Percentiles rank a stretch among this genome's conserved stretches.
phyloP scores from a whole-genome alignment of 1,140 invertebrate species.

The Micrasema longulum region DNA sequence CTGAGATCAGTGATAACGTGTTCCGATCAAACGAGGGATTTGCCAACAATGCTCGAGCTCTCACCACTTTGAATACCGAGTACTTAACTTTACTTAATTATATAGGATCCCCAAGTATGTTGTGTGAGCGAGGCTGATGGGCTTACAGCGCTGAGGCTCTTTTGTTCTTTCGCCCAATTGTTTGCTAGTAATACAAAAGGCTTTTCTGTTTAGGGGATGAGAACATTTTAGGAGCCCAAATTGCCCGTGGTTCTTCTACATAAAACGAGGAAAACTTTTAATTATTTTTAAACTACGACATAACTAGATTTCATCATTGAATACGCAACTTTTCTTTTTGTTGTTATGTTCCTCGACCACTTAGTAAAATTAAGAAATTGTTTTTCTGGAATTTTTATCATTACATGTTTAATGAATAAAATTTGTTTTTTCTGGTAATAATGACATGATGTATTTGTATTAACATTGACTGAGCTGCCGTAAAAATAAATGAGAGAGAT shows the following conservation, averaged over 20 bases:
- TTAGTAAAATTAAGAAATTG: too few relatives aligned
- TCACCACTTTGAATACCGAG: conserved; percentile 45
- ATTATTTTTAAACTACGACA: conserved; percentile 38
- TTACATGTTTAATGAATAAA: too few relatives aligned
- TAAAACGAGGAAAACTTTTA: conserved; percentile 31
- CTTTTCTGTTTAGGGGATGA: conserved; percentile 26
- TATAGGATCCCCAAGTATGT: conserved; percentile 50
- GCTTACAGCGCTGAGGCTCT: conserved; percentile 34
- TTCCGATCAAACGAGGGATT: conserved; percentile 33
- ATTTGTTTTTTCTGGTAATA: neutral
- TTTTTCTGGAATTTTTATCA: too few relatives aligned
- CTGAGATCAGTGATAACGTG: conserved; percentile 23
- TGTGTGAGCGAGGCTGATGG: conserved; percentile 43
- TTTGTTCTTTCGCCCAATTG: conserved; percentile 50
- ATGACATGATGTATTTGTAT: neutral
- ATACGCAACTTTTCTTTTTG: too few relatives aligned
- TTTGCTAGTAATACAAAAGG: conserved; percentile 46
- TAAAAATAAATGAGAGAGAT: neutral
- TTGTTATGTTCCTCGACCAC: too few relatives aligned
- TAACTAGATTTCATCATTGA: neutral
- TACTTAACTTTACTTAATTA: conserved; percentile 50
- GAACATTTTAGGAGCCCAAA: conserved; percentile 36
- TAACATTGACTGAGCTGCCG: neutral
- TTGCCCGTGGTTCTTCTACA: neutral
- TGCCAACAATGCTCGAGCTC: conserved; percentile 42